These are phyloP conservation scores for Luperina testacea DNA, from an alignment of 2,888 invertebrate genomes.

Conservation along the genomic window DNA sequence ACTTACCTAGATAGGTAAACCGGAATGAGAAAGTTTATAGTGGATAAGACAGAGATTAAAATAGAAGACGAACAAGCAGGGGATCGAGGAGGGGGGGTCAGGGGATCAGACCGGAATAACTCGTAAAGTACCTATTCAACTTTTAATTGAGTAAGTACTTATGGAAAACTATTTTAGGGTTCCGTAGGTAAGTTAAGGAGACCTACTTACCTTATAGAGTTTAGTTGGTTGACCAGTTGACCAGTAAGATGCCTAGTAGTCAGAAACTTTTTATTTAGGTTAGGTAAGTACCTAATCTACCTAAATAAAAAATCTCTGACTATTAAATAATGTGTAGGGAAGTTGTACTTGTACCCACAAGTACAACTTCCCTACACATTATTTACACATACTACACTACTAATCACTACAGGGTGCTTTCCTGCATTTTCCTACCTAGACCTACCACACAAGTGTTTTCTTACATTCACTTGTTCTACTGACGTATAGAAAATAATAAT, in stretches of 20 bases:
- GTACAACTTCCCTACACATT: too few relatives aligned
- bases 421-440: too few relatives aligned
- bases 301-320: too few relatives aligned
- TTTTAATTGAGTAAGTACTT: too few relatives aligned
- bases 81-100: too few relatives aligned
- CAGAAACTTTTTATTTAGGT: background rate
- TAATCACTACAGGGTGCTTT: background rate
- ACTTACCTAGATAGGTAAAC: background rate
- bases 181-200: too few relatives aligned
- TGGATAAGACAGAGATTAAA: too few relatives aligned
- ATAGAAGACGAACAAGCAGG: too few relatives aligned
- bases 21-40: too few relatives aligned
- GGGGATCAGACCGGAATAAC: too few relatives aligned
- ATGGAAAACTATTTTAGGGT: too few relatives aligned
- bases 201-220: background rate
- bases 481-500: background rate
- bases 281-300: background rate
- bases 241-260: background rate
- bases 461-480: background rate
- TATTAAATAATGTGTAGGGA: background rate
- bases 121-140: too few relatives aligned
- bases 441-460: background rate
- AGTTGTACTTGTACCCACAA: background rate
- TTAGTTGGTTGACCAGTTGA: background rate
- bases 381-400: background rate